Base-by-base conservation (phyloP, 2,797 vertebrate genomes). In the Parauchenoglanis punctatus region DNA sequence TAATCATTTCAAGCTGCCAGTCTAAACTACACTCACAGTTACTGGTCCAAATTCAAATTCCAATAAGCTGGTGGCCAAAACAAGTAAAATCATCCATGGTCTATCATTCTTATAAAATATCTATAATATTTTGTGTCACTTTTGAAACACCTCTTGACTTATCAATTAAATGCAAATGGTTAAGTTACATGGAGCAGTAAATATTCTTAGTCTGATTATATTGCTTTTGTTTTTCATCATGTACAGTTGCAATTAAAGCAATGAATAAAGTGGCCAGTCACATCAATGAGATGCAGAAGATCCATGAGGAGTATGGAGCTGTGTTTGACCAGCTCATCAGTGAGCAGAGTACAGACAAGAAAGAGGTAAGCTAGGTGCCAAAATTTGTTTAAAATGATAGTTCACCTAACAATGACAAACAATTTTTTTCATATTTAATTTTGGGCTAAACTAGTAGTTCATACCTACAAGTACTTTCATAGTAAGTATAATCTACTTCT, bases 261-360 rank as follows among this genome's bases (percentile, higher is more conserved):
- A 99, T 99, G 98, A 99, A 99, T 94, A 99, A 99, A 94, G 98
- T 99, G 7, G 98, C 98, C 4, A 99, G 98, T 93, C 98, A 99
- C 91, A 99, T 99, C 88, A 99, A 99, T 18, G 98, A 99, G 91
- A 99, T 99, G 98, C 98, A 99, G 92, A 99, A 99, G 93, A 97
- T 99, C 91, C 98, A 99, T 0, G 98, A 99, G 91, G 98, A 99
- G 78, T 99, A 97, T 0, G 98, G 98, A 0, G 97, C 97, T 0
- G 98, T 99, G 88, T 99, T 99, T 89, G 98, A 99, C 93, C 98
- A 99, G 88, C 97, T 99, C 70, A 99, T 99, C 90, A 97, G 95
- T 0, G 98, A 99, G 44, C 98, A 99, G 94, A 98, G 97, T 0
- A 95, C 95, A 0, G 96, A 97, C 91, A 98, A 97, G 85, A 99